These are phyloP conservation scores for Paramormyrops kingsleyae DNA, from an alignment of 2,113 vertebrate genomes.

Conservation along the genomic window DNA sequence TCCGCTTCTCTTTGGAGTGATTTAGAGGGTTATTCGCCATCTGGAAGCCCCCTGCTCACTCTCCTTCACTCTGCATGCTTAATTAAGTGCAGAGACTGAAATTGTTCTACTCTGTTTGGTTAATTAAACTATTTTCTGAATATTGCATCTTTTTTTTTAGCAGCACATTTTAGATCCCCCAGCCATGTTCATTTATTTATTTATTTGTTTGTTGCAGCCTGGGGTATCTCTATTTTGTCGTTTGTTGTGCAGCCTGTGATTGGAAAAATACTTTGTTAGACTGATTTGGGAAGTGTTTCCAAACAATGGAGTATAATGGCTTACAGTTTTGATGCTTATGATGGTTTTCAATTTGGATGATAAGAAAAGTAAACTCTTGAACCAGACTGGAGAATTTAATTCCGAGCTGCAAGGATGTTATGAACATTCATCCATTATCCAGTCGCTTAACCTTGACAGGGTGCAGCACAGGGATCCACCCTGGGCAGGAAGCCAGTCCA, in stretches of 20 bases:
- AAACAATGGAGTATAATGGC: not conserved
- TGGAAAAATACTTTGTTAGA: not conserved
- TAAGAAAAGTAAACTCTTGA: not conserved
- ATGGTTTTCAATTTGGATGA: not conserved
- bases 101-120: conserved; percentile 26
- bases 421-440: not conserved
- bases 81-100: conserved; percentile 46
- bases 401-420: not conserved
- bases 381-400: not conserved
- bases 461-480: not conserved
- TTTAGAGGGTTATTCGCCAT: conserved; percentile 56
- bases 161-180: not conserved
- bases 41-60: conserved; percentile 52
- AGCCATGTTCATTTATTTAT: not conserved
- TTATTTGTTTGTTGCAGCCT: not conserved
- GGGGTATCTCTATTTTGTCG: not conserved
- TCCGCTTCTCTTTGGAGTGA: conserved; percentile 44
- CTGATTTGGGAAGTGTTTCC: not conserved
- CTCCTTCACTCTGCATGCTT: conserved; percentile 55
- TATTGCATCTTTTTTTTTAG: conserved; percentile 16
- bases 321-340: not conserved
- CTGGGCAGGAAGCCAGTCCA: not conserved
- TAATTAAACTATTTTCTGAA: conserved; percentile 30
- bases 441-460: not conserved
- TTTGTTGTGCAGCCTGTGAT: not conserved